Conservation (phyloP, 1,140 invertebrate genomes). For the Heliothis virescens region DNA sequence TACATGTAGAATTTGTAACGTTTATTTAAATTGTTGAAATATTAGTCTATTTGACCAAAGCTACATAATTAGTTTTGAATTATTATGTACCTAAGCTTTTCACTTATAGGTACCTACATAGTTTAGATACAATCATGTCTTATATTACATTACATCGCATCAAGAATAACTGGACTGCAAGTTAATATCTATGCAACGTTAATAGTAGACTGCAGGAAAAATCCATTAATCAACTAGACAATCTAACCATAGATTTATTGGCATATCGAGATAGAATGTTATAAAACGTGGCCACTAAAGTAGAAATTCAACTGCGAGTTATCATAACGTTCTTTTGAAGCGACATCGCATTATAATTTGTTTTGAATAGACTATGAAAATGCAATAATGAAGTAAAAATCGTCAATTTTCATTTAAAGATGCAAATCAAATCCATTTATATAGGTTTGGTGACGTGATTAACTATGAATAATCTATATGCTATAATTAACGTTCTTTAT, state of each 20-base stretch:
- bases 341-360: too few relatives aligned
- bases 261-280: conserved; percentile 9
- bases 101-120: too few relatives aligned
- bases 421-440: too few relatives aligned
- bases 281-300: conserved; percentile 21
- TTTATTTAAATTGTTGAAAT: not conserved
- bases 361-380: too few relatives aligned
- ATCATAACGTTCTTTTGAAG: not conserved
- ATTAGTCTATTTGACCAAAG: not conserved
- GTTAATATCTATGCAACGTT: not conserved
- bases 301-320: not conserved
- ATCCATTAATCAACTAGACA: conserved; percentile 30
- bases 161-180: conserved; percentile 19
- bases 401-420: too few relatives aligned
- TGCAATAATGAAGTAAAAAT: too few relatives aligned
- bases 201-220: conserved; percentile 21
- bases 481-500: too few relatives aligned
- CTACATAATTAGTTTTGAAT: too few relatives aligned
- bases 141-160: conserved; percentile 1
- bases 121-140: not conserved
- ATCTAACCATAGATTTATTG: conserved; percentile 33
- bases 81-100: too few relatives aligned
- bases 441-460: too few relatives aligned
- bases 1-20: conserved; percentile 10
- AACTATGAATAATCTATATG: too few relatives aligned